Conservation (phyloP, 2,888 invertebrate genomes). For the Cyaniris semiargus region DNA sequence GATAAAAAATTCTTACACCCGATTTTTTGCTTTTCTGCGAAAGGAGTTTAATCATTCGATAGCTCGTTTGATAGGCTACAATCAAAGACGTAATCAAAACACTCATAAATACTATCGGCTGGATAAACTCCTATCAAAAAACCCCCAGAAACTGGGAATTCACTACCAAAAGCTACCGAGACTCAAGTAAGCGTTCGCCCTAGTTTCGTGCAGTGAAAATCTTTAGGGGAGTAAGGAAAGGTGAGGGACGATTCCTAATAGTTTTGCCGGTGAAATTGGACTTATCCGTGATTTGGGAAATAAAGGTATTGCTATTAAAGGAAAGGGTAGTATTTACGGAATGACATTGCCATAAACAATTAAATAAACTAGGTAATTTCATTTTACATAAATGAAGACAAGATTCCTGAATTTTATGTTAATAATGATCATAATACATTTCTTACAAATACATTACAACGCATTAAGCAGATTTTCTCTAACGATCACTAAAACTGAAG, state of each 20-base stretch:
- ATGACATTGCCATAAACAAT: not conserved
- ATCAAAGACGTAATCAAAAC: too few species aligned
- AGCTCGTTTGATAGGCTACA: too few species aligned
- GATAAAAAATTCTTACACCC: too few species aligned
- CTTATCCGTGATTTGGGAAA: slow-evolving; percentile 1
- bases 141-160: too few species aligned
- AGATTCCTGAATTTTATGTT: not conserved
- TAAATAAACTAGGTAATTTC: not conserved
- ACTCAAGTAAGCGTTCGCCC: not conserved
- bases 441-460: slow-evolving; percentile 44
- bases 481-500: slow-evolving; percentile 68
- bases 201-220: slow-evolving; percentile 28
- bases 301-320: not conserved
- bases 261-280: slow-evolving; percentile 3
- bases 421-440: not conserved
- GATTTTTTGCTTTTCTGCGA: too few species aligned
- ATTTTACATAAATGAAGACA: not conserved
- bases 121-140: too few species aligned
- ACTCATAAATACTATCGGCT: too few species aligned
- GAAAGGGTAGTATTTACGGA: not conserved
- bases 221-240: slow-evolving; percentile 20
- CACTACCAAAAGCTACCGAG: too few species aligned
- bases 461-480: slow-evolving; percentile 65
- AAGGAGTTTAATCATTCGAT: too few species aligned
- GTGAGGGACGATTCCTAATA: slow-evolving; percentile 1